Base-by-base conservation (phyloP, 2,888 invertebrate species). In the Hyposoter dolosus region DNA sequence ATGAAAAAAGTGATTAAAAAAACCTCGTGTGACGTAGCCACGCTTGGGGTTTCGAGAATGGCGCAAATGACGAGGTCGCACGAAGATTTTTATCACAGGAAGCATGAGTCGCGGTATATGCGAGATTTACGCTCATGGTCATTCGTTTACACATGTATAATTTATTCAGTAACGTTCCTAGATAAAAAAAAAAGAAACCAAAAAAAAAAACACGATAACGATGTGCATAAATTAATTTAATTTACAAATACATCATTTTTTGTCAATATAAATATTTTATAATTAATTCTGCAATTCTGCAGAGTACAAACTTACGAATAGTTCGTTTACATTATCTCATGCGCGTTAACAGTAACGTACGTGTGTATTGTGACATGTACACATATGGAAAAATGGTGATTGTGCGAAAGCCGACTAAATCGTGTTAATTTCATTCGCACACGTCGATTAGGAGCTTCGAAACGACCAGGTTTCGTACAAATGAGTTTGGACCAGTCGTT, bases 81-180 rank as follows among this genome's bases (percentile, higher is more conserved):
- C 63, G 60, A 71, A 69, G 78, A 84, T 82, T 79, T 86, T 84
- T 86, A 86, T 86, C 86, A 77, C 86, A 86, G 84, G 86, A 84
- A 86, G 74, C 75, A 56, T 45, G 78, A 86, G 53, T 82, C 75
- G 40, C 75, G 40, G 9, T 74, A 82, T 78, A 78, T 75, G 82
- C 83, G 77, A 84, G 78, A 75, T 45, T 76, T 63, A 50, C 78
- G 28, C 80, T 45, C 80, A 71, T 35, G 43, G 56, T 83, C 69
- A 19, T 7, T 32, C 32, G 28, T 60, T 45, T 10, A 12, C 28
- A 45, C n/a, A 71, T 65, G 35, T 56, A 23, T 17, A 15, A 17
- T 23, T 71, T 28, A 71, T 71, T 17, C n/a, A 9, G 9, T 4
- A 9, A 35, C 12, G n/a, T 66, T 66, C 19, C 40, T 40, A 9